Evolutionary conservation across 2,113 vertebrate genomes (phyloP).

Genomic region (Salvelinus fontinalis): DNA sequence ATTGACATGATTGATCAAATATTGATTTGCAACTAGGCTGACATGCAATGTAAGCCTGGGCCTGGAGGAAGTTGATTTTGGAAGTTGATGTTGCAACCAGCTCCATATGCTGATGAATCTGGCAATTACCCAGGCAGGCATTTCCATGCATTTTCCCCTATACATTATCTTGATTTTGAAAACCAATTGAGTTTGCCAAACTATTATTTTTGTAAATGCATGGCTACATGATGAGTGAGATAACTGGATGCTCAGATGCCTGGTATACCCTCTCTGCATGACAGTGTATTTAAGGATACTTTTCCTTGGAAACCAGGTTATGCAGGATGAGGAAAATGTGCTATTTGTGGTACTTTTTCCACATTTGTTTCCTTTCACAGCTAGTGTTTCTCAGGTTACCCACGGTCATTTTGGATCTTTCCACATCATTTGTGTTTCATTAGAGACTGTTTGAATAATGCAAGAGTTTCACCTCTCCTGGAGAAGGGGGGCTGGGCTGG

Average conservation of each 20-base stretch:
- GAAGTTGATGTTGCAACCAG: background rate
- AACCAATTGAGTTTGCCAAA: background rate
- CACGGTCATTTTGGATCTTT: conserved; percentile 72
- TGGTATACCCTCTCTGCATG: background rate
- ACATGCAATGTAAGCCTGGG: background rate
- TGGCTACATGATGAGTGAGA: background rate
- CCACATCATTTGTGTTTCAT: conserved; percentile 79
- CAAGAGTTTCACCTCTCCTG: conserved; percentile 3
- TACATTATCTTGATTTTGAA: background rate
- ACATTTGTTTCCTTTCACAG: conserved; percentile 64
- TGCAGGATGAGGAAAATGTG: conserved; percentile 58
- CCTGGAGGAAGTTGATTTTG: background rate
- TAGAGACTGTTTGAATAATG: conserved; percentile 66
- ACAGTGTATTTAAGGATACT: conserved; percentile 42
- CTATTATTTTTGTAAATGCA: background rate
- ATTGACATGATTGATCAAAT: too few species aligned
- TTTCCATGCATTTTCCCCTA: background rate
- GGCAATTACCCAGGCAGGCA: background rate
- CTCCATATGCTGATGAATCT: background rate
- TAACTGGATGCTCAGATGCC: background rate
- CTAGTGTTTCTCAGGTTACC: conserved; percentile 54
- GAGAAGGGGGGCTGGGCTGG: background rate
- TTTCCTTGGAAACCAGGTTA: conserved; percentile 59
- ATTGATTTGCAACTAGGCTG: too few species aligned
- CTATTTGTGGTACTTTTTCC: conserved; percentile 78